These are phyloP conservation scores for Cheumatopsyche charites DNA, from an alignment of 1,140 invertebrate genomes.

Conservation along the genomic window DNA sequence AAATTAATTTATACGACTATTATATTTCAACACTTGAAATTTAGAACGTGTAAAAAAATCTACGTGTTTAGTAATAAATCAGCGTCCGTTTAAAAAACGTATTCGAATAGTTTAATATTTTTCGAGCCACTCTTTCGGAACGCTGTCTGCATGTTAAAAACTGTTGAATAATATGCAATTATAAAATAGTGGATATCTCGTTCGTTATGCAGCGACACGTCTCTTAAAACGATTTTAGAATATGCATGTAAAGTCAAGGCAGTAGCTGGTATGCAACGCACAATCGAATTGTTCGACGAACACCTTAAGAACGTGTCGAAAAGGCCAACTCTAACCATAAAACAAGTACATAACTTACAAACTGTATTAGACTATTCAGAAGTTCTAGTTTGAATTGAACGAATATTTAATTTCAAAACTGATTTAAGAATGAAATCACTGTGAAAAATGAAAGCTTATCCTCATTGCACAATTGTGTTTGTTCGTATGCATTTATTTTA, in stretches of 20 bases:
- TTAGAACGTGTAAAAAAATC: too few relatives aligned
- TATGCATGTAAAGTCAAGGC: not conserved
- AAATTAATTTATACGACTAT: too few relatives aligned
- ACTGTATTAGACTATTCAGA: too few relatives aligned
- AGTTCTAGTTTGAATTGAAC: too few relatives aligned
- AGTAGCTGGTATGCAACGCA: not conserved
- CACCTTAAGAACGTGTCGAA: conserved; percentile 1
- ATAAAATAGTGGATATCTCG: not conserved
- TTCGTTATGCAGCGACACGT: conserved; percentile 19
- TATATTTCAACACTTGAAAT: too few relatives aligned
- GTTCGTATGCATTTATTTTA: not conserved
- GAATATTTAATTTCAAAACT: too few relatives aligned
- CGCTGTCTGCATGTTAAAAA: not conserved
- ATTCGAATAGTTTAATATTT: not conserved
- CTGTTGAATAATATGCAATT: not conserved
- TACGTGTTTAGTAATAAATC: too few relatives aligned
- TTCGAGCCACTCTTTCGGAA: not conserved
- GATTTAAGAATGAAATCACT: too few relatives aligned
- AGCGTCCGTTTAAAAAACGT: too few relatives aligned
- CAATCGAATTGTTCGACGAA: not conserved
- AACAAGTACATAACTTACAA: not conserved
- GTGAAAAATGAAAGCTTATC: not conserved
- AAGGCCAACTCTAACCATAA: not conserved
- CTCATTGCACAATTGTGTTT: conserved; percentile 2
- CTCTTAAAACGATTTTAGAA: not conserved